Conservation (phyloP, 2,113 vertebrate genomes). For the Pituophis catenifer region DNA sequence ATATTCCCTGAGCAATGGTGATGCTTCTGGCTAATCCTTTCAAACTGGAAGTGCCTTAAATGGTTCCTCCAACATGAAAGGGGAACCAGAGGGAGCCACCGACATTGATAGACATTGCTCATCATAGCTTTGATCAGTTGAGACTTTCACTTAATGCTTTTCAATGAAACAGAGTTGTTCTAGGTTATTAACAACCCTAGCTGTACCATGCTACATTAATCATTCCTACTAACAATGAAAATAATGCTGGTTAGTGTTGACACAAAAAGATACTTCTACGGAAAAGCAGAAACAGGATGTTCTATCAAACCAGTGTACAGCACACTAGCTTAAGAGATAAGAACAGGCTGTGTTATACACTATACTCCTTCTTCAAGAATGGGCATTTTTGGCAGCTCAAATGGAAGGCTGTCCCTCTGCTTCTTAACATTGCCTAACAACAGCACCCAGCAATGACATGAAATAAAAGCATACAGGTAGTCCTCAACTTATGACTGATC, state of each 20-base stretch:
- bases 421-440: neutral
- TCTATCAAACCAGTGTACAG: neutral
- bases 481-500: neutral
- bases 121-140: neutral
- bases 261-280: neutral
- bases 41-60: neutral
- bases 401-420: neutral
- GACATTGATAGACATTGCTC: neutral
- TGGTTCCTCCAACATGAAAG: neutral
- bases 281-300: neutral
- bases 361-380: neutral
- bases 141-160: neutral
- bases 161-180: neutral
- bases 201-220: neutral
- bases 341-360: neutral
- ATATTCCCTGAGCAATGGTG: neutral
- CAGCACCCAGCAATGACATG: neutral
- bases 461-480: neutral
- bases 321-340: neutral
- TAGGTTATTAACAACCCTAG: neutral
- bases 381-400: neutral
- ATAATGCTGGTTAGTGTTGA: neutral
- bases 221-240: neutral
- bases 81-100: neutral
- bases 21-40: neutral